phyloP scores from a whole-genome alignment of 2,113 vertebrate species.

The Bujurquina vittata region DNA sequence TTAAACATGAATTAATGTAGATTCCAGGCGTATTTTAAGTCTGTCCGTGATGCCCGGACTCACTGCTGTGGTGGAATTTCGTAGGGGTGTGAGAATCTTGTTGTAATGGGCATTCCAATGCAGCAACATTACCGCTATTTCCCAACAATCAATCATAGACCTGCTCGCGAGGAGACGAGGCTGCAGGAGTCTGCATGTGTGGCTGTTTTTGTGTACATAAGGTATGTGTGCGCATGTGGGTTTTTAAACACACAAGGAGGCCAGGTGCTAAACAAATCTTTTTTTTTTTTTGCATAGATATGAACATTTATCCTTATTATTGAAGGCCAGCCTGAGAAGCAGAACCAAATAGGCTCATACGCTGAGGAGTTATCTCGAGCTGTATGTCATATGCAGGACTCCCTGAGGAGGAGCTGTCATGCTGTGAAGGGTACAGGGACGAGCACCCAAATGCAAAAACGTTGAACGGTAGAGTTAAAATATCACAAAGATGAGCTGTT shows the following conservation, averaged over 20 bases:
- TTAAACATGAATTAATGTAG: slow-evolving; percentile 81
- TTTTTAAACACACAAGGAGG: neutral
- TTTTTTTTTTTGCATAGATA: neutral
- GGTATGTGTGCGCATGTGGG: neutral
- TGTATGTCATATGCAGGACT: neutral
- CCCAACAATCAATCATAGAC: slow-evolving; percentile 78
- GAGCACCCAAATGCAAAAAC: neutral
- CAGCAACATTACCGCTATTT: slow-evolving; percentile 75
- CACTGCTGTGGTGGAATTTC: slow-evolving; percentile 75
- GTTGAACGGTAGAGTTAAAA: neutral
- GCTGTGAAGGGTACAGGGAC: neutral
- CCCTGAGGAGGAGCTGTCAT: neutral
- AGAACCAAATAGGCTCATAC: neutral
- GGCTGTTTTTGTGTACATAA: neutral
- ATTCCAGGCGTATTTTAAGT: slow-evolving; percentile 79
- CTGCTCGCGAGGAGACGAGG: slow-evolving; percentile 42
- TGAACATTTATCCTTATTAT: neutral
- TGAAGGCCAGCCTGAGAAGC: neutral
- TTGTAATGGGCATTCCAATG: slow-evolving; percentile 80
- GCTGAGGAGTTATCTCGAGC: slow-evolving; percentile 29
- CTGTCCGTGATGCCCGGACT: slow-evolving; percentile 72
- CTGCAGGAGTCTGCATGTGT: neutral
- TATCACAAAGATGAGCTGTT: neutral
- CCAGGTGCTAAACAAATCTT: neutral
- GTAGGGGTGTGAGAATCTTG: slow-evolving; percentile 79